Evolutionary conservation across 2,888 invertebrate species (phyloP).

Genomic region (Drosophila recens): DNA sequence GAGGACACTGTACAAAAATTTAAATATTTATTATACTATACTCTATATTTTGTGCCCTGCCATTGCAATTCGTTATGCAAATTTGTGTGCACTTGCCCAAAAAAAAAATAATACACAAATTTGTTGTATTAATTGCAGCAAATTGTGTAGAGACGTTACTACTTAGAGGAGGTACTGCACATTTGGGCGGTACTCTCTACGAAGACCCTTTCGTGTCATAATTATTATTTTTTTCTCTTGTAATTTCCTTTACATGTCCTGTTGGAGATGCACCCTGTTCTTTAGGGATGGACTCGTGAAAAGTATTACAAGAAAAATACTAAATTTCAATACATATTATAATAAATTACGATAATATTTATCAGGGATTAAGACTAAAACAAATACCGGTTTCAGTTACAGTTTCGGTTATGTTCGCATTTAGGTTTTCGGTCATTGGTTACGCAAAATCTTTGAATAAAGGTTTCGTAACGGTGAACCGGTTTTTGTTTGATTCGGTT

Average conservation of each 20-base stretch:
- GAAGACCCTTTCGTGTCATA: not conserved
- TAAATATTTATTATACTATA: constrained; percentile 71
- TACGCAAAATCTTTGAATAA: too few relatives aligned
- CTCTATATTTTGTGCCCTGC: constrained; percentile 52
- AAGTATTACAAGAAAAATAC: not conserved
- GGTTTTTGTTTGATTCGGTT: too few relatives aligned
- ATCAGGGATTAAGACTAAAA: too few relatives aligned
- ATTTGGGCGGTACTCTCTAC: constrained; percentile 4
- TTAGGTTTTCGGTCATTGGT: too few relatives aligned
- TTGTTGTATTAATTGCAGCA: constrained; percentile 54
- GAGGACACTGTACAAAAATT: constrained; percentile 47
- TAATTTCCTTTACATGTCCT: not conserved
- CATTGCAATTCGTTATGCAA: constrained; percentile 69
- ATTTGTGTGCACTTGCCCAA: constrained; percentile 49
- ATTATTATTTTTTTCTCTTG: not conserved
- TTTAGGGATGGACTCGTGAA: not conserved
- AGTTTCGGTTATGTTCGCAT: too few relatives aligned
- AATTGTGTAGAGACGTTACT: constrained; percentile 8
- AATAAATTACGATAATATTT: too few relatives aligned
- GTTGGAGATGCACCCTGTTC: not conserved
- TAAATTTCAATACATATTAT: too few relatives aligned
- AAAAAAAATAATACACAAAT: constrained; percentile 53
- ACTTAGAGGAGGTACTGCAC: not conserved
- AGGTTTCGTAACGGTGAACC: too few relatives aligned
- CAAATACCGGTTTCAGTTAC: too few relatives aligned